Conservation (phyloP, 2,797 vertebrate genomes). For the Molossus alvarezi region DNA sequence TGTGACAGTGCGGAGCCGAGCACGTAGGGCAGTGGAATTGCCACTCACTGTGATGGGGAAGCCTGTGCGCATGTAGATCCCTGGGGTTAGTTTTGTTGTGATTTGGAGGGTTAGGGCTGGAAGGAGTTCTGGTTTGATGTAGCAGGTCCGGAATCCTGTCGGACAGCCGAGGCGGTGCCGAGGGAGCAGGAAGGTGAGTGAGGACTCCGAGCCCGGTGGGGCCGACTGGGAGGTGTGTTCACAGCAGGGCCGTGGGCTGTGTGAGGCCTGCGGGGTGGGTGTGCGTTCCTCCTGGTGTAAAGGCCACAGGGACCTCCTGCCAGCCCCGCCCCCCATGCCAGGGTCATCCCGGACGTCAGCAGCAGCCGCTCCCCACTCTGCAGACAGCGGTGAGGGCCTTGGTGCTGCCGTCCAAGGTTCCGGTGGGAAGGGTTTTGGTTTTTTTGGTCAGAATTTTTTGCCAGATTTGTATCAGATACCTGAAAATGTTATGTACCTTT, state of each 20-base stretch:
- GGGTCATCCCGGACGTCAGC: background rate
- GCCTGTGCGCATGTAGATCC: fast-evolving
- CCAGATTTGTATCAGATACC: background rate
- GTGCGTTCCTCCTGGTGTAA: no score
- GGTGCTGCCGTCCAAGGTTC: no score
- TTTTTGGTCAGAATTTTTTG: background rate
- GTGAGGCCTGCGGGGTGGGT: background rate
- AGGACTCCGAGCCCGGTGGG: background rate
- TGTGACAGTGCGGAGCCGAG: background rate
- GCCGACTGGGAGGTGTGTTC: background rate
- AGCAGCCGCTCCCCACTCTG: background rate
- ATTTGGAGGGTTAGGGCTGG: background rate
- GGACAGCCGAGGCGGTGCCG: background rate
- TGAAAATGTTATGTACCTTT: background rate
- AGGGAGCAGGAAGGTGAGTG: background rate
- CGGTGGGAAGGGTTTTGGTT: background rate
- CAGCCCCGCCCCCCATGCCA: background rate
- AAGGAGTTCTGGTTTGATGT: background rate
- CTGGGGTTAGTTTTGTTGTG: no score
- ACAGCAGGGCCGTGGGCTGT: fast-evolving
- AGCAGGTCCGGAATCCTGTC: background rate
- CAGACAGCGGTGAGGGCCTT: background rate
- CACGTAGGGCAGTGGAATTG: background rate
- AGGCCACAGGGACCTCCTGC: background rate
- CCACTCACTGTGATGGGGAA: background rate